Conservation (phyloP, 2,113 vertebrate genomes). For the Ailurus styani region DNA sequence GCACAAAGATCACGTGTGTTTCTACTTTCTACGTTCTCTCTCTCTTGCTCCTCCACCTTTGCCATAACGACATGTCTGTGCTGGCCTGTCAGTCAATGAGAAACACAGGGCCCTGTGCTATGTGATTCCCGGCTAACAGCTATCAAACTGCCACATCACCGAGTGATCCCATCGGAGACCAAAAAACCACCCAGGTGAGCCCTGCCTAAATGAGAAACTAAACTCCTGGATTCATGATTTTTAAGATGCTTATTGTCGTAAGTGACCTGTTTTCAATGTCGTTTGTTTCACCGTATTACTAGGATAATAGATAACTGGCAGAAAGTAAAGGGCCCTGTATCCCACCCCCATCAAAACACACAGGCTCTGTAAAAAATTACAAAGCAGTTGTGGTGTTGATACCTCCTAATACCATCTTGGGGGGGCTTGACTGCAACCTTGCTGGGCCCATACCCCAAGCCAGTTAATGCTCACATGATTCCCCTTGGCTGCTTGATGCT, state of each 20-base stretch:
- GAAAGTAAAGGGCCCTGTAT: not conserved
- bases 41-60: not conserved
- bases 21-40: not conserved
- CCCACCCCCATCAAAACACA: not conserved
- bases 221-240: not conserved
- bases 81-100: no score
- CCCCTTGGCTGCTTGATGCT: not conserved
- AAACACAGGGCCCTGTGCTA: not conserved
- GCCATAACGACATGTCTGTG: not conserved
- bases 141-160: accelerated
- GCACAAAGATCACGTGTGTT: accelerated
- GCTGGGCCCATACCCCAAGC: not conserved
- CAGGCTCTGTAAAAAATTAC: not conserved
- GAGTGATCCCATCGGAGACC: not conserved
- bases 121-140: not conserved
- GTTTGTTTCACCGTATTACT: not conserved
- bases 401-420: not conserved
- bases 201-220: not conserved
- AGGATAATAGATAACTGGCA: not conserved
- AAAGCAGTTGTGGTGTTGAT: not conserved
- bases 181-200: not conserved
- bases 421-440: not conserved
- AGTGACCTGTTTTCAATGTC: not conserved
- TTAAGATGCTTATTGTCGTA: not conserved
- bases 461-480: accelerated